Base-by-base conservation (phyloP, 2,113 vertebrate species). In the Enhydra lutris region DNA sequence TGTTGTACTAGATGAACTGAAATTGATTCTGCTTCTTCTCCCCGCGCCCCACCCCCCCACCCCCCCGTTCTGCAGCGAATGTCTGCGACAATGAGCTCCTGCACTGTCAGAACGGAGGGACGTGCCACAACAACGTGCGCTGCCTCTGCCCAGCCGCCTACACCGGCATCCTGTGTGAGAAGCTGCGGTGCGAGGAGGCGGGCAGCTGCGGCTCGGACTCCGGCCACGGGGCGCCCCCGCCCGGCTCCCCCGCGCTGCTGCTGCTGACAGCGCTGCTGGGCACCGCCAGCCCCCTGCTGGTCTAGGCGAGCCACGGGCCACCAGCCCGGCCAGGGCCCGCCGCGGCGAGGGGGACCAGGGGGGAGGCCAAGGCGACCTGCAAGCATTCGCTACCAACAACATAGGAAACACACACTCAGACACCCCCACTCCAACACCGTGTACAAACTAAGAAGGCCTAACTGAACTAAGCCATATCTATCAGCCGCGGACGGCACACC, bases 91-190 rank as follows among this genome's bases (percentile, higher is more conserved):
- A 99, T 1, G 99, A 99, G 34, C 99, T 99, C 7, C 99, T 99
- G 98, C 99, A 99, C 88, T 99, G 99, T 98, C 99, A 99, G 99
- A 99, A 99, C 9, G 99, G 99, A 29, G 99, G 99, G 0, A 99
- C 99, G 0, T 99, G 99, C 91, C 98, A 99, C 98, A 99, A 99
- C 99, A 99, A 99, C 57, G 96, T 99, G 97, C 99, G 99, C n/a
- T 99, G 99, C 98, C 99, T 98, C 98, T 99, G 99, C 95, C 99
- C 99, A 0, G 87, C 99, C 0, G 98, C 98, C 20, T 99, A 99
- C 99, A 99, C 98, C 0, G 99, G 99, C 96, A 98, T 99, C 97
- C 98, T 99, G 80, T 99, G 99, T 0, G 99, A 99, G 99, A 99
- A 99, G 98, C 52, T 97, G 39, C 99, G 97, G 36, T 99, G 99